Evolutionary conservation across 2,888 invertebrate genomes (phyloP), one percentile per base, ranked within the genome.

Genomic region (Caenorhabditis drosophilae): DNA sequence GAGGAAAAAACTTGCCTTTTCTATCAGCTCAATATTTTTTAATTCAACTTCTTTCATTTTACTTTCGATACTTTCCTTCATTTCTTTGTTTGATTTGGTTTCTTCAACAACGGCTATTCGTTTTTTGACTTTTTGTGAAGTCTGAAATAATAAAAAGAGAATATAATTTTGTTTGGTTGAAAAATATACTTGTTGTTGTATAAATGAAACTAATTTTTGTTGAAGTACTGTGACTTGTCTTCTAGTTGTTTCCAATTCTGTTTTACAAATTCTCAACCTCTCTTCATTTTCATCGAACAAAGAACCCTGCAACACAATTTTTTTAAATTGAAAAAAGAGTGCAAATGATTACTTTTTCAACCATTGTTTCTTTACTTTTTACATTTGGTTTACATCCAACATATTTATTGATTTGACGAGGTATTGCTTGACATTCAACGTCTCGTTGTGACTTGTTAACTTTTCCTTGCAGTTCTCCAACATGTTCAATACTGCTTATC

Each of bases 191-290:
- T 61, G 62, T 11, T 72, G 66, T 38, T 72, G 72, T 27, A 72
- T 69, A 2, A 66, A 49, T 12, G 66, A 52, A 9, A 78, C 68
- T 7, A 79, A 58, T 40, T 78, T 77, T 49, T 76, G 73, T 62
- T 81, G 81, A 35, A 81, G 69, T 2, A 77, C 73, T 16, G 73
- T 73, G n/a, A 81, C 75, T 67, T 81, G 80, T 34, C 76, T 47
- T 22, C 73, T 53, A 2, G 79, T 75, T 2, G 74, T 76, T 18
- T 60, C 58, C 44, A 81, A 55, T 48, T 81, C 81, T 12, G 73
- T 72, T 47, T 75, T 73, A 34, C 72, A 67, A 16, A 77, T 38
- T 26, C 72, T 69, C 23, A 79, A 51, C 11, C 75, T 44, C 26
- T 78, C 77, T 22, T 75, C 76, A 26, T 50, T 51, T 53, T 78